Evolutionary conservation across 2,113 vertebrate species (phyloP).

Genomic region (Callopanchax toddi): DNA sequence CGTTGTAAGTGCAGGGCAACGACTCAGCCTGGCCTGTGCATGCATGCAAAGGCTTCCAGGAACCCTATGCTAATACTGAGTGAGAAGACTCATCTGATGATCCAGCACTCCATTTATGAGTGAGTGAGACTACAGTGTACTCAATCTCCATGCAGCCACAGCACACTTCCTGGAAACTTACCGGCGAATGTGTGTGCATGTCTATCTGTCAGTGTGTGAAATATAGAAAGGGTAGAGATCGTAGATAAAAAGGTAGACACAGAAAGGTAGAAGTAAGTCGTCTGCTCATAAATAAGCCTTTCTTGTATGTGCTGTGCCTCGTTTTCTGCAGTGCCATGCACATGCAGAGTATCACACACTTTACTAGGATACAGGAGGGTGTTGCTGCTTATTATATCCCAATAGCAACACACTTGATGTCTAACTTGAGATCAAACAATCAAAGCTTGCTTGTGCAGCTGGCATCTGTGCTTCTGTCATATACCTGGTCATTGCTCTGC

Average conservation of each 20-base stretch:
- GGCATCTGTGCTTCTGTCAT: background rate
- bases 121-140: conserved; percentile 38
- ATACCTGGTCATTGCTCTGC: conserved; percentile 29
- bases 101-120: conserved; percentile 62
- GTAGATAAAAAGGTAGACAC: conserved; percentile 45
- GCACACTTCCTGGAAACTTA: conserved; percentile 74
- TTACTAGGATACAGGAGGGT: conserved; percentile 76
- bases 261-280: conserved; percentile 46
- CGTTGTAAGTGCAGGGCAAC: conserved; percentile 16
- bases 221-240: conserved; percentile 30
- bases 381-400: conserved; percentile 73
- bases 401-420: conserved; percentile 56
- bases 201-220: conserved; percentile 37
- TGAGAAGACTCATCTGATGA: conserved; percentile 59
- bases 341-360: conserved; percentile 46
- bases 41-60: conserved; percentile 59
- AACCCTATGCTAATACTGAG: conserved; percentile 64
- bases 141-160: conserved; percentile 43
- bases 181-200: conserved; percentile 23
- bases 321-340: conserved; percentile 44
- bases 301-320: conserved; percentile 37
- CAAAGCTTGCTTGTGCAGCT: conserved; percentile 56
- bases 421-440: conserved; percentile 63
- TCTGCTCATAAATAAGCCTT: conserved; percentile 42
- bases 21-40: conserved; percentile 7